Base-by-base conservation (phyloP, 53 echinoderm and acorn worm genomes). In the Mesocentrotus franciscanus region DNA sequence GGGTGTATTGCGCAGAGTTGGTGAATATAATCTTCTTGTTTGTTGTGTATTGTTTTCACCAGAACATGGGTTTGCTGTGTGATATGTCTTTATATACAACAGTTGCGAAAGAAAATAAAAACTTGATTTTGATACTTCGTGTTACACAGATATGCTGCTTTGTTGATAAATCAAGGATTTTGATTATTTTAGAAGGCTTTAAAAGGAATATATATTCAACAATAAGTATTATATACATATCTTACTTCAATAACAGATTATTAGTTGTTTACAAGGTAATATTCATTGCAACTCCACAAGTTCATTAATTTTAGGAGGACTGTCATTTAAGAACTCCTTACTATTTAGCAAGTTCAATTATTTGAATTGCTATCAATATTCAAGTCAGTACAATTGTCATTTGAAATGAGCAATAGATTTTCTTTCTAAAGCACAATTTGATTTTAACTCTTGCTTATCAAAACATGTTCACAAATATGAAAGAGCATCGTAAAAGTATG, bases 101-200 rank as follows among this genome's bases (percentile, higher is more conserved):
- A 22, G 20, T 42, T 81, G 81, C 81, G 18, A 18, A 39, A 42
- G 74, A 74, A 29, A 7, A 49, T 49, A 49, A 49, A 14, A 30
- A 71, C 6, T 10, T 16, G 81, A 39, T 36, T 9, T 81, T 32
- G n/a, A 34, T 78, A 11, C 30, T 14, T 78, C 11, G 33, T 16
- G 39, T 39, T 81, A 39, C 81, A 42, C 42, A 78, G 22, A 81
- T n/a, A n/a, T 81, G 81, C 81, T 81, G 81, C 81, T 36, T 42
- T 36, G 20, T 81, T 42, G 39, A 81, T 64, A 9, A 62, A 9
- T 75, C 68, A 68, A 26, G 68, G 24, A 24, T 68, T 68, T 68
- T 8, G 24, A 68, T 68, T 24, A 68, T 68, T 24, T 68, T 24
- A 68, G 68, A 24, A 24, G 20, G 68, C 24, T 68, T 68, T 68